Conservation (phyloP, 2,888 invertebrate species). For the Trimorus sp. region DNA sequence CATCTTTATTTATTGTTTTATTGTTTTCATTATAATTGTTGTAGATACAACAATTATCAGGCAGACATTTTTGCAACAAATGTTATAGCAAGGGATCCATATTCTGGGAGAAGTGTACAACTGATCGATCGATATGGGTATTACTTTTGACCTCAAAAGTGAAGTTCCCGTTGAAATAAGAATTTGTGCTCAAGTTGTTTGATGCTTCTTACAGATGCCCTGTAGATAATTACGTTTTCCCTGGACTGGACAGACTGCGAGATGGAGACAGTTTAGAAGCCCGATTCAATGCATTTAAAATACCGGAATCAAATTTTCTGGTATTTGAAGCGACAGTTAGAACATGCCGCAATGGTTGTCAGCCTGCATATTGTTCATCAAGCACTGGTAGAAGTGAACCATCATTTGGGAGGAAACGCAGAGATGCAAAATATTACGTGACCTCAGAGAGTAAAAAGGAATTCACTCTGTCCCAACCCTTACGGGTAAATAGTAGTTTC, state of each 20-base stretch:
- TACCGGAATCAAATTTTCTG: constrained; percentile 95
- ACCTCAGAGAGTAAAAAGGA: too few relatives aligned
- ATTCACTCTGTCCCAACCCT: too few relatives aligned
- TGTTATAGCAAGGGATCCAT: constrained; percentile 95
- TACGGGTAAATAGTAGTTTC: too few relatives aligned
- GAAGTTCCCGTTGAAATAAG: background rate
- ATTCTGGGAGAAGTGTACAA: constrained; percentile 94
- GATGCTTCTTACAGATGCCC: constrained; percentile 87
- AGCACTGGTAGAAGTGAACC: constrained; percentile 91
- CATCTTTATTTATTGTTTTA: too few relatives aligned
- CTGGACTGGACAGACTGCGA: constrained; percentile 92
- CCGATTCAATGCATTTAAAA: constrained; percentile 96
- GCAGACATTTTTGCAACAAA: constrained; percentile 96
- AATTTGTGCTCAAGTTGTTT: background rate
- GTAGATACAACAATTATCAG: constrained; percentile 89
- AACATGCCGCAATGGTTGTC: constrained; percentile 94
- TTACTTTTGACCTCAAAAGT: too few relatives aligned
- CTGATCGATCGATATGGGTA: constrained; percentile 94
- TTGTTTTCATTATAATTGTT: constrained; percentile 5
- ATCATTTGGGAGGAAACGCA: constrained; percentile 86
- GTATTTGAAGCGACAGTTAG: constrained; percentile 96
- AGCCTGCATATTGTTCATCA: constrained; percentile 92
- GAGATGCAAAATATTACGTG: too few relatives aligned
- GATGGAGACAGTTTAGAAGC: constrained; percentile 94
- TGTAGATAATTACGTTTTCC: constrained; percentile 95